These are phyloP conservation scores for Pelecanoides urinatrix DNA, from an alignment of 2,113 vertebrate genomes.

Conservation along the genomic window DNA sequence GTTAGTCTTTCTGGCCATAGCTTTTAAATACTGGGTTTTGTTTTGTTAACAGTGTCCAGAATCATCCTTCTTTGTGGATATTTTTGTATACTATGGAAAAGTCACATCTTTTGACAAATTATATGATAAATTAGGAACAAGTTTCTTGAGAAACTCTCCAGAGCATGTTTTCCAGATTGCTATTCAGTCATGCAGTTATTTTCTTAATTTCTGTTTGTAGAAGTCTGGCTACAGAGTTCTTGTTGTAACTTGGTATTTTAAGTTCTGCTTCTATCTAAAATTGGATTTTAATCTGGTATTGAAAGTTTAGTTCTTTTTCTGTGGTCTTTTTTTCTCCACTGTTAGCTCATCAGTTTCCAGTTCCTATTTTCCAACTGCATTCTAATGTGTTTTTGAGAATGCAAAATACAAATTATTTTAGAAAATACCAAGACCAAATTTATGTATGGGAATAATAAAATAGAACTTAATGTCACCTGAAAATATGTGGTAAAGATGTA, in stretches of 20 bases:
- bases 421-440: not conserved
- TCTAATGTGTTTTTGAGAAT: not conserved
- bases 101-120: not conserved
- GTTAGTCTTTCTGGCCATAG: not conserved
- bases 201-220: not conserved
- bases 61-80: not conserved
- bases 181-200: not conserved
- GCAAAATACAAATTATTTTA: not conserved
- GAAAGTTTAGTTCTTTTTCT: not conserved
- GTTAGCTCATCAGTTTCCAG: not conserved
- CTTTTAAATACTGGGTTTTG: not conserved
- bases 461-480: not conserved
- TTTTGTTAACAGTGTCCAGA: not conserved
- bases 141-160: not conserved
- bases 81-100: not conserved
- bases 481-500: not conserved
- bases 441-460: not conserved
- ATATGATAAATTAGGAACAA: not conserved
- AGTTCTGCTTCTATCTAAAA: not conserved
- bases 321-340: not conserved
- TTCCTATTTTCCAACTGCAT: not conserved
- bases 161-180: not conserved
- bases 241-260: not conserved
- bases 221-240: not conserved
- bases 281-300: not conserved